phyloP scores from a whole-genome alignment of 2,113 vertebrate genomes.

The Antechinus stuartii region DNA sequence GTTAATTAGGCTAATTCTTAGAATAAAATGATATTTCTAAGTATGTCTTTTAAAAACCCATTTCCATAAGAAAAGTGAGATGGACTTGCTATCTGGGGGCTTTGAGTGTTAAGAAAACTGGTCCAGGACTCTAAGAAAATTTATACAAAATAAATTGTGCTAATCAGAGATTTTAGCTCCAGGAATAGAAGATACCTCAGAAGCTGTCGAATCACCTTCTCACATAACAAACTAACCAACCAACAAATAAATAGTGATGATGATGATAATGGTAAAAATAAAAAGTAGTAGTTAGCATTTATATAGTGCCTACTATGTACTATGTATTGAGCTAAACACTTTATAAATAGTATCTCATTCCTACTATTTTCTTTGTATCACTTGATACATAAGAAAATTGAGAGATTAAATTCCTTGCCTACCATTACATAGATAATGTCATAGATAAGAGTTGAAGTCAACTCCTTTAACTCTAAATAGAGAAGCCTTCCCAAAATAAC shows the following conservation, averaged over 20 bases:
- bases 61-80: background rate
- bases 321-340: no score
- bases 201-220: background rate
- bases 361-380: background rate
- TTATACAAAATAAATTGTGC: background rate
- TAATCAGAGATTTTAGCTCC: background rate
- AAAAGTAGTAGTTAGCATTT: no score
- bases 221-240: background rate
- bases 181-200: background rate
- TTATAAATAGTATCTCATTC: no score
- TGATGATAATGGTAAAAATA: background rate
- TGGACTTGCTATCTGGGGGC: background rate
- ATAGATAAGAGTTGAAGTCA: background rate
- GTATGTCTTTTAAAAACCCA: background rate
- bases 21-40: background rate
- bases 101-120: background rate
- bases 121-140: background rate
- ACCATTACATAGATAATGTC: background rate
- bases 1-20: background rate
- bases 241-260: background rate
- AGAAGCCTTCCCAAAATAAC: background rate
- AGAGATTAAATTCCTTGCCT: background rate
- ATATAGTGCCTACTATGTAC: no score
- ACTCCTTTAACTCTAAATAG: background rate
- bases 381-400: background rate